Conservation (phyloP, 2,797 vertebrate genomes). For the Spinibarbus caldwelli region DNA sequence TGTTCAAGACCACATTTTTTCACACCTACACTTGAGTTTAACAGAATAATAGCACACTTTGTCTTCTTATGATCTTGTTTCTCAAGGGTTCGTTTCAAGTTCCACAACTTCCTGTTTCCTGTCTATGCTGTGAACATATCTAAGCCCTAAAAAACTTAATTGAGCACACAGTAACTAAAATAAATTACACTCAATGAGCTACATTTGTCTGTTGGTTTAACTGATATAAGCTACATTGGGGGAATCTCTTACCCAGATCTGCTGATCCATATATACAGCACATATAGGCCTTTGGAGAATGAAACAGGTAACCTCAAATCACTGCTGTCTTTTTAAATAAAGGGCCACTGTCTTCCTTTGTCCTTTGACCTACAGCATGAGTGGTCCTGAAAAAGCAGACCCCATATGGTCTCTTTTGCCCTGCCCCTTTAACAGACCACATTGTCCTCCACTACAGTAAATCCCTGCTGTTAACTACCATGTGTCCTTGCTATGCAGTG, state of each 20-base stretch:
- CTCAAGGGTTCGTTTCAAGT: conserved; percentile 39
- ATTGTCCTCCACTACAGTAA: conserved; percentile 51
- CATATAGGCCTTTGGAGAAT: conserved; percentile 3
- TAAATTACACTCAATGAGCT: neutral
- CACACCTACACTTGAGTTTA: conserved; percentile 10
- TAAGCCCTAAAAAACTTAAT: neutral
- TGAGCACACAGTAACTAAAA: neutral
- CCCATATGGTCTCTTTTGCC: conserved; percentile 30
- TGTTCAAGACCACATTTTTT: neutral
- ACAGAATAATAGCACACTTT: neutral
- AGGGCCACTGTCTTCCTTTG: conserved; percentile 33
- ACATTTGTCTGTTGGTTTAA: too few species aligned
- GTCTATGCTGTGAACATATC: conserved; percentile 24
- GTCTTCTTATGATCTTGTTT: conserved; percentile 17
- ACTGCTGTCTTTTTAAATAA: neutral
- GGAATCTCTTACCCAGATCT: neutral
- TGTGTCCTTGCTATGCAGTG: conserved; percentile 8
- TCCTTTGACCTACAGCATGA: conserved; percentile 51
- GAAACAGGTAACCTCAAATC: conserved; percentile 23
- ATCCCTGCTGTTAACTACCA: conserved; percentile 34
- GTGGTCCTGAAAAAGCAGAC: conserved; percentile 44
- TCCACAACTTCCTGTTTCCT: conserved; percentile 55
- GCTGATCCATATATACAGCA: neutral
- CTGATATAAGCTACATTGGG: neutral
- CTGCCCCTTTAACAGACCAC: conserved; percentile 23